Evolutionary conservation across 2,888 invertebrate species (phyloP).

Genomic region (Lacanobia oleracea): DNA sequence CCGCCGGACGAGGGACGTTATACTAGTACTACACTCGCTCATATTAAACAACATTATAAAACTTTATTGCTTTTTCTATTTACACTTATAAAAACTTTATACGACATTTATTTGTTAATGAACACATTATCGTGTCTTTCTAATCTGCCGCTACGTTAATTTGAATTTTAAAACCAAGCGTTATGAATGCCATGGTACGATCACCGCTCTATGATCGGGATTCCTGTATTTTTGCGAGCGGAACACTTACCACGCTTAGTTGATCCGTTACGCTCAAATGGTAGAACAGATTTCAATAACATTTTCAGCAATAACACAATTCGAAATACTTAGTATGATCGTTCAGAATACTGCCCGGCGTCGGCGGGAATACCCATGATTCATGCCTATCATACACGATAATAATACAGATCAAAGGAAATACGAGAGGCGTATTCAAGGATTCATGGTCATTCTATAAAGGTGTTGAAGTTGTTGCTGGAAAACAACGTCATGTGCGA

Average conservation of each 20-base stretch:
- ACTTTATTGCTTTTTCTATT: conserved; percentile 64
- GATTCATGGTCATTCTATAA: conserved; percentile 57
- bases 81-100: conserved; percentile 47
- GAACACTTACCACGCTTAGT: conserved; percentile 24
- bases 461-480: conserved; percentile 58
- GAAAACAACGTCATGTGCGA: conserved; percentile 58
- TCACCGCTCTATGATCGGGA: conserved; percentile 4
- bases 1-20: conserved; percentile 65
- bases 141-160: conserved; percentile 4
- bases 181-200: conserved; percentile 6
- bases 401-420: conserved; percentile 65
- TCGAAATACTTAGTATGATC: conserved; percentile 36
- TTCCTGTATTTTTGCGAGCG: conserved; percentile 39
- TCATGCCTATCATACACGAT: conserved; percentile 57
- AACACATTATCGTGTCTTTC: conserved; percentile 41
- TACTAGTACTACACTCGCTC: conserved; percentile 60
- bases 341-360: conserved; percentile 1
- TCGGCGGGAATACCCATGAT: conserved; percentile 20
- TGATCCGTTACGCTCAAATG: conserved; percentile 45
- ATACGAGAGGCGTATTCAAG: conserved; percentile 47
- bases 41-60: conserved; percentile 67
- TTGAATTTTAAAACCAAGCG: not conserved
- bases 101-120: conserved; percentile 47
- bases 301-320: conserved; percentile 48
- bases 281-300: conserved; percentile 54